Percentiles rank a stretch among this genome's conserved stretches.
Evolutionary conservation across 2,797 vertebrate species (phyloP).

Genomic region (Aythya fuligula): DNA sequence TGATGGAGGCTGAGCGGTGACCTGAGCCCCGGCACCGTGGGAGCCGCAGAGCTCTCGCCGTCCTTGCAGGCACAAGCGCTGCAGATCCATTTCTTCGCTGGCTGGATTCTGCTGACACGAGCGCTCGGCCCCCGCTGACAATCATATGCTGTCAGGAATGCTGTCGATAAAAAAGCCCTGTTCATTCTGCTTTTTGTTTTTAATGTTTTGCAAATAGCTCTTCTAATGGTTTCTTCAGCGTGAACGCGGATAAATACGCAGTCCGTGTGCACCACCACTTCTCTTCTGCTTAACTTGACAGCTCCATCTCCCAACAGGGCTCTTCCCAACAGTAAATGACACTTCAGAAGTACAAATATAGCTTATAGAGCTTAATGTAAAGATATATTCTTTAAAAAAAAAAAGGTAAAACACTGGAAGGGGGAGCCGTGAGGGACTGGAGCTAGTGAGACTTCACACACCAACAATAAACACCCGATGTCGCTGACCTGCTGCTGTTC

Average conservation of each 20-base stretch:
- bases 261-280: not conserved
- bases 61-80: not conserved
- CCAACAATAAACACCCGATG: fast-evolving
- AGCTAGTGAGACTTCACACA: not conserved
- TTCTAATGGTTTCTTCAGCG: not conserved
- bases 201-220: not conserved
- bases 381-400: not conserved
- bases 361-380: not conserved
- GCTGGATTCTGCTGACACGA: conserved; percentile 25
- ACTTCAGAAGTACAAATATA: not conserved
- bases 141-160: conserved; percentile 13
- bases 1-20: not conserved
- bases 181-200: not conserved
- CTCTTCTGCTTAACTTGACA: not conserved
- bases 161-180: not conserved
- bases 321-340: not conserved
- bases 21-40: not conserved
- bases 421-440: not conserved
- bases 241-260: not conserved
- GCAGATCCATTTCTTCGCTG: not conserved
- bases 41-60: not conserved
- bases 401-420: not conserved
- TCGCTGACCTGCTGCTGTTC: not conserved
- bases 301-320: not conserved
- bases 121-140: not conserved